These are phyloP conservation scores for crab-eating macaque (Macaca fascicularis) DNA, from an alignment of 2,113 vertebrate genomes.

Conservation along the genomic window T2T-MFA8v1.1 NC_088375.1:21875501-21876000, in stretches of 20 bases:
- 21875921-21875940: neutral
- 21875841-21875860: neutral
- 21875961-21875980: neutral
- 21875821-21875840: neutral
- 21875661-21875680: neutral
- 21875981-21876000: neutral
- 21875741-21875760: neutral
- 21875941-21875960: neutral
- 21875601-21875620: neutral
- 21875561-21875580: neutral
- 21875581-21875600: neutral
- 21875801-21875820: neutral
- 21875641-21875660: neutral
- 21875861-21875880: neutral
- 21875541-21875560: neutral
- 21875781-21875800: neutral
- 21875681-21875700: neutral
- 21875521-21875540: neutral
- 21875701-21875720: neutral
- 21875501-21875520: neutral
- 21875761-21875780: neutral
- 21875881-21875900: neutral
- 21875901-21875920: neutral
- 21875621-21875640: neutral
- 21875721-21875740: neutral